Conservation (phyloP, 2,797 vertebrate genomes). For the Apodemus agrarius region DNA sequence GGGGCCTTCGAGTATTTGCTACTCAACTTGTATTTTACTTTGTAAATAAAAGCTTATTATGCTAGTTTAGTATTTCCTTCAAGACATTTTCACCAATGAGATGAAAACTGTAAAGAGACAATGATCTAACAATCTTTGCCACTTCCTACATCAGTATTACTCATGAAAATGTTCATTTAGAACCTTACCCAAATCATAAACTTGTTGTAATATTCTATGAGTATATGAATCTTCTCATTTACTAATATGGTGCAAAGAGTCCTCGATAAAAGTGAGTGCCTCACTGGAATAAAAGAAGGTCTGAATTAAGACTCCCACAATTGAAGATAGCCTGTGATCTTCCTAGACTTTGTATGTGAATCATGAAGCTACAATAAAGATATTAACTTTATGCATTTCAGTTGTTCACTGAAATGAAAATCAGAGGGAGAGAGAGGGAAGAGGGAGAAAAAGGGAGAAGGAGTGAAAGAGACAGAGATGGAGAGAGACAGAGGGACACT, state of each 20-base stretch:
- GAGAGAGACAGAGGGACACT: not conserved
- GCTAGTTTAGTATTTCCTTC: not conserved
- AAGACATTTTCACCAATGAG: not conserved
- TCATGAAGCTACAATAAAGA: not conserved
- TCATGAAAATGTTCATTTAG: not conserved
- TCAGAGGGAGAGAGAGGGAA: not conserved
- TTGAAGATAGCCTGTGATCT: not conserved
- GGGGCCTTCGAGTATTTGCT: not conserved
- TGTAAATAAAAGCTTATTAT: not conserved
- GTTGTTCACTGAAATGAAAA: too few relatives aligned
- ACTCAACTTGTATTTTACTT: not conserved
- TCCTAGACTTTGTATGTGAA: not conserved
- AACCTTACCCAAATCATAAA: not conserved
- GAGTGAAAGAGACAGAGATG: not conserved
- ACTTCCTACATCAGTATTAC: not conserved
- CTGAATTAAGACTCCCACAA: not conserved
- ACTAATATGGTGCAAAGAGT: not conserved
- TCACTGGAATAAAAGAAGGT: not conserved
- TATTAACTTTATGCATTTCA: not conserved
- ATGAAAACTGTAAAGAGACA: not conserved
- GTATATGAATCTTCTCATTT: not conserved
- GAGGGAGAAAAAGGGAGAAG: accelerated
- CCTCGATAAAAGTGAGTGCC: not conserved
- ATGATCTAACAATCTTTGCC: not conserved
- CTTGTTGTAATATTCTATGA: not conserved